Evolutionary conservation across 2,888 invertebrate species (phyloP).

Genomic region (Xestia sexstrigata): DNA sequence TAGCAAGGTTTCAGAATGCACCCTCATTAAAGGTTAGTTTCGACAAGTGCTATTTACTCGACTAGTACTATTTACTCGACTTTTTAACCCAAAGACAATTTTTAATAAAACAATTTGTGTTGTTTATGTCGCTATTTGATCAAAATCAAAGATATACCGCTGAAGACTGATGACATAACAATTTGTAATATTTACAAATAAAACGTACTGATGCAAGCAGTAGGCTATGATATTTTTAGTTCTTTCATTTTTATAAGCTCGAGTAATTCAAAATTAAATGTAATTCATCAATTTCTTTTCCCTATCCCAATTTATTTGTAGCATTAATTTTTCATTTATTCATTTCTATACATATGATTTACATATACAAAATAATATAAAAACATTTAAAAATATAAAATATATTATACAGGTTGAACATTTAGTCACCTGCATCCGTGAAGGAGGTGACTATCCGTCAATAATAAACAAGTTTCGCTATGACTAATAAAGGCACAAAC

Average conservation of each 20-base stretch:
- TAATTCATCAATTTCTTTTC: not conserved
- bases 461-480: not conserved
- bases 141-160: constrained; percentile 60
- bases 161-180: constrained; percentile 72
- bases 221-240: constrained; percentile 42
- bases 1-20: constrained; percentile 3
- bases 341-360: too few relatives aligned
- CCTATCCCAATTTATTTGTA: not conserved
- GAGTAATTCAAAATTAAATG: constrained; percentile 22
- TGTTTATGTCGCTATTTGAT: constrained; percentile 30
- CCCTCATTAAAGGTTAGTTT: constrained; percentile 5
- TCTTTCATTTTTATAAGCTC: constrained; percentile 36
- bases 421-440: not conserved
- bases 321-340: not conserved
- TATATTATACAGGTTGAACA: not conserved
- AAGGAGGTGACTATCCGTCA: not conserved
- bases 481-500: not conserved
- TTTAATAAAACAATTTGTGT: constrained; percentile 15
- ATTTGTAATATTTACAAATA: constrained; percentile 58
- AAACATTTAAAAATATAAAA: too few relatives aligned
- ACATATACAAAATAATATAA: too few relatives aligned
- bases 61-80: constrained; percentile 4
- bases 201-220: constrained; percentile 36
- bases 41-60: constrained; percentile 2
- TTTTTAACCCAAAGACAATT: constrained; percentile 57